phyloP scores from a whole-genome alignment of 2,113 vertebrate species.

The Natator depressus region DNA sequence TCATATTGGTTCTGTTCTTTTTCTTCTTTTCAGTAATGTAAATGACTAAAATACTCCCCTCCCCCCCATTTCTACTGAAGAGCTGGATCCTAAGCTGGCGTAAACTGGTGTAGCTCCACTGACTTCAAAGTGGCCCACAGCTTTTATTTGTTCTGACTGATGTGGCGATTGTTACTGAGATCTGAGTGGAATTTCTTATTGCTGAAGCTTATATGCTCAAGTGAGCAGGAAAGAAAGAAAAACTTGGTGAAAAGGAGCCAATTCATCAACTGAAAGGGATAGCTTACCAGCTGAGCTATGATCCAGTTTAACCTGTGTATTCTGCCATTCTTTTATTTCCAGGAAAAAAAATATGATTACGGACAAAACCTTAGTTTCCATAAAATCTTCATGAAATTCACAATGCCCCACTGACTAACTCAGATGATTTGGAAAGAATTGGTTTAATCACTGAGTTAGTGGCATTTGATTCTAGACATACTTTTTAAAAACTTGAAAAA shows the following conservation, averaged over 20 bases:
- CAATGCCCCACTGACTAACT: background rate
- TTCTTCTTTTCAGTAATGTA: background rate
- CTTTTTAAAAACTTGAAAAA: background rate
- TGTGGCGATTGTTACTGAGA: background rate
- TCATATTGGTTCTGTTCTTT: background rate
- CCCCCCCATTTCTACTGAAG: background rate
- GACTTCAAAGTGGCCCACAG: background rate
- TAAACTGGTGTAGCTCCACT: background rate
- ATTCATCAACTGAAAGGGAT: background rate
- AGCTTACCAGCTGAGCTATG: background rate
- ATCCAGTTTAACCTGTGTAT: background rate
- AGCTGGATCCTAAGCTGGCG: background rate
- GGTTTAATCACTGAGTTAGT: fast-evolving
- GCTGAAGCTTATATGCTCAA: background rate
- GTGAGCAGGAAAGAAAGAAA: fast-evolving
- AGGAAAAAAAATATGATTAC: background rate
- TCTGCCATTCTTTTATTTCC: background rate
- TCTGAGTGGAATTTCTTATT: background rate
- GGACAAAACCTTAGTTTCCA: background rate
- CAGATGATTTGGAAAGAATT: background rate
- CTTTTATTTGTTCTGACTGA: background rate
- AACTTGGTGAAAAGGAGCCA: constrained; percentile 2
- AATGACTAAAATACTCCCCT: background rate
- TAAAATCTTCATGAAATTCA: background rate
- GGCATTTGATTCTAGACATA: background rate